phyloP scores from a whole-genome alignment of 1,140 invertebrate species.

The Hylyphantes graminicola region DNA sequence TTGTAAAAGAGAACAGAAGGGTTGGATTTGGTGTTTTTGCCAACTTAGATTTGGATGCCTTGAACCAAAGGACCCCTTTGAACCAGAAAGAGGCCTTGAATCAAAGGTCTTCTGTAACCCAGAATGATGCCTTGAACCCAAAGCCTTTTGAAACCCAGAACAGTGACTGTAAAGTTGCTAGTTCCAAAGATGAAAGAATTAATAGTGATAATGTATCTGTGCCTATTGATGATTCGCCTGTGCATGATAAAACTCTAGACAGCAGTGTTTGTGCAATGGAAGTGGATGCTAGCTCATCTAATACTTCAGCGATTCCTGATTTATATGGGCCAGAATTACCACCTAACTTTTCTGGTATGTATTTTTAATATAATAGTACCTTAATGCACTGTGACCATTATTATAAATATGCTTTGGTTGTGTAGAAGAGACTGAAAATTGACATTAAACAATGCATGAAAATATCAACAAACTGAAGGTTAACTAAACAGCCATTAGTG shows the following conservation, averaged over 20 bases:
- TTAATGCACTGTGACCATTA: too few species aligned
- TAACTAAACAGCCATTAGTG: too few species aligned
- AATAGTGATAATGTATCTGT: too few species aligned
- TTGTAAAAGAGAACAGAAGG: slow-evolving; percentile 73
- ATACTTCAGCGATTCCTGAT: slow-evolving; percentile 18
- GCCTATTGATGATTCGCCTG: too few species aligned
- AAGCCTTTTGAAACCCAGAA: not conserved
- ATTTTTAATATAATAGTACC: not conserved
- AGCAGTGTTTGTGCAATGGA: too few species aligned
- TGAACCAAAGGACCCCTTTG: slow-evolving; percentile 66
- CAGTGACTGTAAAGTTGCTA: not conserved
- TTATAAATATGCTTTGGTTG: too few species aligned
- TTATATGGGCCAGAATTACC: slow-evolving; percentile 61
- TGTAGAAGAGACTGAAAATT: too few species aligned
- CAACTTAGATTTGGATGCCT: slow-evolving; percentile 76
- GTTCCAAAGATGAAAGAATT: not conserved
- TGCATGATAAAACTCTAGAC: too few species aligned
- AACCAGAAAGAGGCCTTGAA: not conserved
- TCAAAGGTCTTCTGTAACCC: not conserved
- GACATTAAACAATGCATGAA: too few species aligned
- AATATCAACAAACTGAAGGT: too few species aligned
- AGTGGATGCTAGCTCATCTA: not conserved
- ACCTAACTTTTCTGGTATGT: slow-evolving; percentile 36
- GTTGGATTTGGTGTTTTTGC: slow-evolving; percentile 72
- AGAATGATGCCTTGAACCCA: not conserved